Evolutionary conservation across 2,888 invertebrate species (phyloP), one percentile per base, ranked within the genome.

Genomic region (Cyrtodaria siliqua): DNA sequence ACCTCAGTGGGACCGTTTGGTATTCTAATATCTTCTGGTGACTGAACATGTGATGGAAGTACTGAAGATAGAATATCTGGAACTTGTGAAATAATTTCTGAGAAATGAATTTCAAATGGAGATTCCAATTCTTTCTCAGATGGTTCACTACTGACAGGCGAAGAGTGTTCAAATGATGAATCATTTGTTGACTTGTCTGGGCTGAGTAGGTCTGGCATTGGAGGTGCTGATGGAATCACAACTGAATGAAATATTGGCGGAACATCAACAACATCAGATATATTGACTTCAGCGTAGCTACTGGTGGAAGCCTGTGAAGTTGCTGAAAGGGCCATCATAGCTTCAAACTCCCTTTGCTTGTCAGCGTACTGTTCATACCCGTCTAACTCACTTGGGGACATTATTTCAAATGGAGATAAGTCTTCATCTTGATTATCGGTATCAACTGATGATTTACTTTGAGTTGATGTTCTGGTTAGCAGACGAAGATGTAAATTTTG

Each of bases 1-100:
- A 94, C 94, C 91, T 94, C 94, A 53, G 94, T 93, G 61, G 94
- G 94, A 14, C 94, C 94, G 92, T 94, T 94, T 23, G 85, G 83
- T 20, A 89, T 60, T 18, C 44, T 49, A n/a, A 53, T 42, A 33
- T 57, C 71, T 20, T 69, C 63, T n/a, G 42, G 9, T 29, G 68
- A 66, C n/a, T 68, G 20, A 4, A 56, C 33, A 18, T 68, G 47
- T 61, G 66, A 56, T 26, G 70, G 40, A 33, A 52, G 71, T 55
- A 73, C 44, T 44, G 23, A 16, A 20, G 42, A 38, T 20, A 47
- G 38, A 29, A 75, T 40, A 52, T 83, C 80, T 42, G 71, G 78
- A 14, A 64, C 53, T 9, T 64, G 63, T 60, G 20, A 59, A 44
- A 50, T 24, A 18, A 33, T 29, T n/a, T 68, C 66, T 2, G 56